Conservation (phyloP, 1,140 invertebrate species). For the Trachymyrmex septentrionalis region DNA sequence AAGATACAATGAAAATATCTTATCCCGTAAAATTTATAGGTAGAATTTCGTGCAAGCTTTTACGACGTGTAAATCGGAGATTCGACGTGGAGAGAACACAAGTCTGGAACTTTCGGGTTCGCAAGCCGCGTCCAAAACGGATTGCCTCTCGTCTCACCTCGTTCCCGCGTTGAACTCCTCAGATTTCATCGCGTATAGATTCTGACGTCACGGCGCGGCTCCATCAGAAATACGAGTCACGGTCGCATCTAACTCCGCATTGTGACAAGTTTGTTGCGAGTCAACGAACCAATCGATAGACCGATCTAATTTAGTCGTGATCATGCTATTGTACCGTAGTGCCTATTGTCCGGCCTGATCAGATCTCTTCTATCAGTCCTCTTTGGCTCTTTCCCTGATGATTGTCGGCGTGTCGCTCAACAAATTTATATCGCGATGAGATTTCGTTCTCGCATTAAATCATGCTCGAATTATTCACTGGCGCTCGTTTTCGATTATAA, state of each 20-base stretch:
- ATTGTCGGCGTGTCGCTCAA: conserved; percentile 1
- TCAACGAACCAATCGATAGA: conserved; percentile 54
- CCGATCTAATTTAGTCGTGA: conserved; percentile 54
- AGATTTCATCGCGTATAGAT: conserved; percentile 15
- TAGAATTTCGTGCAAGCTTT: not conserved
- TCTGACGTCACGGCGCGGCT: conserved; percentile 40
- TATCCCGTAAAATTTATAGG: not conserved
- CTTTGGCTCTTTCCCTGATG: not conserved
- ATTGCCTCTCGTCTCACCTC: conserved; percentile 1
- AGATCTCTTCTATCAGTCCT: not conserved
- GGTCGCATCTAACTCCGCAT: conserved; percentile 15
- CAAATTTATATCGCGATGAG: conserved; percentile 18
- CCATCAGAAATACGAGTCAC: conserved; percentile 34
- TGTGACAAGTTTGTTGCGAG: conserved; percentile 31
- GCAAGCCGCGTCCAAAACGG: not conserved
- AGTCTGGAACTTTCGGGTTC: too few relatives aligned
- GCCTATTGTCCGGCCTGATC: conserved; percentile 33
- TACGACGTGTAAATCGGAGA: not conserved
- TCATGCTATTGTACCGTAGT: conserved; percentile 42
- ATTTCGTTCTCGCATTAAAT: conserved; percentile 2
- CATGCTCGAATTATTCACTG: not conserved
- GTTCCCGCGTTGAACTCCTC: conserved; percentile 25
- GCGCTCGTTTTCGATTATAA: conserved; percentile 12
- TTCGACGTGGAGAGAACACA: not conserved
- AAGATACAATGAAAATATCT: not conserved